Evolutionary conservation across 2,797 vertebrate species (phyloP), one percentile per base, ranked within the genome.

Genomic region (Crocidura indochinensis): DNA sequence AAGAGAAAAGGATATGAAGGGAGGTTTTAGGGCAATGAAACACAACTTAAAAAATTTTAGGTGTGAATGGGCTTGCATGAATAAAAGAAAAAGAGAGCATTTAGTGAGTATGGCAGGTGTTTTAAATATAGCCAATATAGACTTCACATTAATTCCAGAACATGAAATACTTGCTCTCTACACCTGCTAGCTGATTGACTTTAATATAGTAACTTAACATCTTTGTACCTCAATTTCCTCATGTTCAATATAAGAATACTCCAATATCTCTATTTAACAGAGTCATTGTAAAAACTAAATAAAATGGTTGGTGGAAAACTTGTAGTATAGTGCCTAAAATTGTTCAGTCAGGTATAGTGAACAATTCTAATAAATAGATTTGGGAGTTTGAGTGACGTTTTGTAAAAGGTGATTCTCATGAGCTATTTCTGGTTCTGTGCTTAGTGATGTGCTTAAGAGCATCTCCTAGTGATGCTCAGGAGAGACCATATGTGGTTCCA

Each of bases 161-260:
- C 11, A 67, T 69, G 38, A 51, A 29, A 64, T 51, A 31, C n/a
- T 82, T 12, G 12, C 31, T 82, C 51, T 82, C 71, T 31, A 65
- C 11, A 44, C 26, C 80, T 86, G 60, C 15, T 77, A 68, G 38
- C 46, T 85, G 5, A 44, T 73, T 67, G 15, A 75, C 2, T 84
- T 94, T 77, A 77, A 90, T 60, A 74, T 77, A 84, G 47, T 73
- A 78, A 38, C 9, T 82, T 91, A 78, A 47, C 6, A 9, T 86
- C 46, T 88, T 53, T 87, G 10, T 68, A 75, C 44, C 26, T 74
- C 26, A 68, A 44, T 84, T 82, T 84, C 22, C 22, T 73, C 26
- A 27, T 89, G 29, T 84, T 47, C 89, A 79, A 80, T 79, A 67
- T 38, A 77, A n/a, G 44, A 8, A 72, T 60, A 65, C 51, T 73